phyloP scores from a whole-genome alignment of 1,140 invertebrate genomes.

The Choristoneura fumiferana region DNA sequence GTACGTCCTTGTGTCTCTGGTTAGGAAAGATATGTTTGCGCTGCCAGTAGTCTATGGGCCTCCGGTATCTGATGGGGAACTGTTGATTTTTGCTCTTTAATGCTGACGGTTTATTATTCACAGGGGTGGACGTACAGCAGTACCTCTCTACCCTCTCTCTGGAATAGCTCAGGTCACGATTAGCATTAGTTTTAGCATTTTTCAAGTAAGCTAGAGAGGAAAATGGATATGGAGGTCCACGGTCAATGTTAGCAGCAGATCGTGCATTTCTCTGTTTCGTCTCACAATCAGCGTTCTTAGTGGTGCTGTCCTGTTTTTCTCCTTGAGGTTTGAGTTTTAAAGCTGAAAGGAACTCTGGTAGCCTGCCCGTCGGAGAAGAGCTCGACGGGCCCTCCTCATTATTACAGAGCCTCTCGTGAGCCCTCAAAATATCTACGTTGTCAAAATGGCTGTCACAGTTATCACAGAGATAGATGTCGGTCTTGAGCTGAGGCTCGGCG shows the following conservation, averaged over 20 bases:
- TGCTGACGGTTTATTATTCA: slow-evolving; percentile 56
- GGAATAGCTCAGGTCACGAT: slow-evolving; percentile 55
- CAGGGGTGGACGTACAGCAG: slow-evolving; percentile 50
- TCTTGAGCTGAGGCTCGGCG: slow-evolving; percentile 38
- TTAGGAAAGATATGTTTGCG: slow-evolving; percentile 59
- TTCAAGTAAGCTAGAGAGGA: slow-evolving; percentile 69
- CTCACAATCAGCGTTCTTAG: slow-evolving; percentile 34
- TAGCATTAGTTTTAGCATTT: slow-evolving; percentile 55
- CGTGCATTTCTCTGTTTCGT: slow-evolving; percentile 45
- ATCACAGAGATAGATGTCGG: slow-evolving; percentile 86
- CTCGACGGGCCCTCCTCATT: slow-evolving; percentile 47
- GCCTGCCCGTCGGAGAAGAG: slow-evolving; percentile 40
- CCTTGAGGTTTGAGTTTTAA: slow-evolving; percentile 48
- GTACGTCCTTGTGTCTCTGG: slow-evolving; percentile 65
- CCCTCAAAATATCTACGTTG: slow-evolving; percentile 57
- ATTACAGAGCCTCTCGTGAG: slow-evolving; percentile 72
- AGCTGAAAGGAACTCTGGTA: slow-evolving; percentile 61
- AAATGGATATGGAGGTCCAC: slow-evolving; percentile 72
- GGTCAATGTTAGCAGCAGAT: slow-evolving; percentile 54
- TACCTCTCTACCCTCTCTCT: slow-evolving; percentile 70
- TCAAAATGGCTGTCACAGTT: slow-evolving; percentile 83
- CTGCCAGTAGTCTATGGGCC: slow-evolving; percentile 72
- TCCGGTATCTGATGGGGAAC: slow-evolving; percentile 66
- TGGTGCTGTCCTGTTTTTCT: slow-evolving; percentile 23
- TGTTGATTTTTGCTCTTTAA: slow-evolving; percentile 63